Base-by-base conservation (phyloP, 2,888 invertebrate species). In the Diplolepis rosae region DNA sequence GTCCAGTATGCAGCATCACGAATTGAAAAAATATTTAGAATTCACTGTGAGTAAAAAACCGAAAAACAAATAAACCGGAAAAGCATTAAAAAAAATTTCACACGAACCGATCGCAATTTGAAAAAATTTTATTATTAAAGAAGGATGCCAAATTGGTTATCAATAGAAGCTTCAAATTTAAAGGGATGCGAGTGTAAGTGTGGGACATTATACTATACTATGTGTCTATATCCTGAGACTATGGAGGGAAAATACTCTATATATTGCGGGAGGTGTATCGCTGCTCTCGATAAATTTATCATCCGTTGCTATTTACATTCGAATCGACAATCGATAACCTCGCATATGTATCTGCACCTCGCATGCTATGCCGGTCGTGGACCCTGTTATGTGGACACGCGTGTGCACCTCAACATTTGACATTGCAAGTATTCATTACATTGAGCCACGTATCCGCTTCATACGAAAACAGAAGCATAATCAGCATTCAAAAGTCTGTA, bases 261-360 rank as follows among this genome's bases (percentile, higher is more conserved):
- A 51, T 7, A 18, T 18, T 18, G 15, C 30, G 4, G 30, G 35
- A 32, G 22, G 18, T 30, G 30, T n/a, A 28, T 9, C 52, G n/a
- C 27, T 30, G 30, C 22, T 56, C 32, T 32, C 56, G 35, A 56
- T 56, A 32, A 56, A 56, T 35, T 56, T 56, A 56, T 56, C 56
- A 56, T 56, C 56, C 56, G 35, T 35, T 56, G 56, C 56, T 56
- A 56, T 56, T 56, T 56, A 56, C 56, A 56, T 56, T 56, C 22
- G 56, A 56, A 56, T 56, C 56, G 56, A 56, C 32, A 56, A 56
- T 56, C 56, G 56, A 56, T 56, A 56, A 56, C 35, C 35, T 56
- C 56, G 35, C 32, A 32, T 32, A 54, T 32, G 54, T 30, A 54
- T 27, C 24, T 51, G 54, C 32, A 54, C 24, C 24, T 51, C 27